Evolutionary conservation across 2,113 vertebrate genomes (phyloP), one percentile per base, ranked within the genome.

Genomic region (Chloropsis cyanopogon): DNA sequence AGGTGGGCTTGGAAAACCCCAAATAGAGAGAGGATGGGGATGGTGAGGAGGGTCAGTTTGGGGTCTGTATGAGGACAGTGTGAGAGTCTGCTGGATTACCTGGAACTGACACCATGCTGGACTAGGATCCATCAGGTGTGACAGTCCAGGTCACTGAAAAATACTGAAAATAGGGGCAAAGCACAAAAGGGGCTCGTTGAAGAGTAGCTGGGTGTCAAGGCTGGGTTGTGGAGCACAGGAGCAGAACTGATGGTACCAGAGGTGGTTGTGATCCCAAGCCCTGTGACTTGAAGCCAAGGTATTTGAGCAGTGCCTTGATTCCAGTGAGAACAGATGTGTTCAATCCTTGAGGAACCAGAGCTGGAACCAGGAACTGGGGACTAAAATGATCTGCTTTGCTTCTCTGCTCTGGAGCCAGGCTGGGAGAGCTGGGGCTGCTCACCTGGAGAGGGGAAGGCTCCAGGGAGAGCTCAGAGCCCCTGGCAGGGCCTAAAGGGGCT

Each of bases 111-210:
- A 49, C 69, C 6, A 0, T 25, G 4, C 5, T 35, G 59, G 56
- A 22, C 24, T 26, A 4, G 53, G 12, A 31, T 69, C 64, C 52
- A 1, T 60, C 3, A 2, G 35, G 4, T 31, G 46, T 6, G 66
- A 9, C 3, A 14, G 44, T 41, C 14, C 49, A 50, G 42, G 41
- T 4, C 75, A 3, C 66, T 42, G 4, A 12, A 39, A 53, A n/a
- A 7, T 9, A 7, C 42, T 57, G 63, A 39, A 11, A 68, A 25
- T 2, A 41, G 59, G 33, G 60, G 8, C 22, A 8, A 39, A 46
- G 57, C 69, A 28, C 31, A 35, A 3, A 70, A 59, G 11, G 10
- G 61, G 20, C 0, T 1, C 5, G 5, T 0, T 16, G 64, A 11
- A 20, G 33, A 56, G 29, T 1, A 54, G 66, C n/a, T 11, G 56